These are phyloP conservation scores for Epistrophe eligans DNA, from an alignment of 2,888 invertebrate genomes.

Conservation along the genomic window DNA sequence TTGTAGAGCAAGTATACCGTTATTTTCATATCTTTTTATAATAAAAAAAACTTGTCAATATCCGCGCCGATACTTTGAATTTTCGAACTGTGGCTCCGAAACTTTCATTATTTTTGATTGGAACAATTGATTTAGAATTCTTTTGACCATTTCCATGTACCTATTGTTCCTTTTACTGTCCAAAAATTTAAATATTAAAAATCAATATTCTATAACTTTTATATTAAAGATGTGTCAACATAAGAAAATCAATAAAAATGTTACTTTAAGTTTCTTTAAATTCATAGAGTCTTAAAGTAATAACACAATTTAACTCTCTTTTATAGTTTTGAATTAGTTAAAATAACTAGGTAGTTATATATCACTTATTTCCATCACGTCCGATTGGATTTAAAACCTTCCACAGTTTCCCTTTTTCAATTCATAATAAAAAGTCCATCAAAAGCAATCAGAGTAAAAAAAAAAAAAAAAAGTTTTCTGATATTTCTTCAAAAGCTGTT, in stretches of 20 bases:
- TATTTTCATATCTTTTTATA: too few species aligned
- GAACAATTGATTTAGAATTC: too few species aligned
- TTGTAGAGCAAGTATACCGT: too few species aligned
- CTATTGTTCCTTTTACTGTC: too few species aligned
- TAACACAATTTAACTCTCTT: background rate
- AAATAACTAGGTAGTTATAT: background rate
- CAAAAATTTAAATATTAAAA: too few species aligned
- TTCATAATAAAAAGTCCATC: constrained; percentile 1
- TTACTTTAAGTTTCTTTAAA: background rate
- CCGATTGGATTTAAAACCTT: background rate
- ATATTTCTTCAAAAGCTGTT: constrained; percentile 11
- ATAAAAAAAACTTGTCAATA: too few species aligned
- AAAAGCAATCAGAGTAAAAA: background rate
- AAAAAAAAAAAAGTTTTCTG: background rate
- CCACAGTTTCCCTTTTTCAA: background rate
- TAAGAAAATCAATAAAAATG: background rate
- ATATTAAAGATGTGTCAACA: too few species aligned
- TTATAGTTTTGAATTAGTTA: background rate
- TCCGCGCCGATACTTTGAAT: too few species aligned
- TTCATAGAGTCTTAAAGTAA: background rate
- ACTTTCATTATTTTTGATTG: too few species aligned
- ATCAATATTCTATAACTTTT: too few species aligned
- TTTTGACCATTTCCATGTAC: too few species aligned
- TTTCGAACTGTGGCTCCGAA: too few species aligned
- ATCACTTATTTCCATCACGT: constrained; percentile 7